Evolutionary conservation across 1,140 invertebrate genomes (phyloP), one percentile per base, ranked within the genome.

Genomic region (Lysiphlebus fabarum): DNA sequence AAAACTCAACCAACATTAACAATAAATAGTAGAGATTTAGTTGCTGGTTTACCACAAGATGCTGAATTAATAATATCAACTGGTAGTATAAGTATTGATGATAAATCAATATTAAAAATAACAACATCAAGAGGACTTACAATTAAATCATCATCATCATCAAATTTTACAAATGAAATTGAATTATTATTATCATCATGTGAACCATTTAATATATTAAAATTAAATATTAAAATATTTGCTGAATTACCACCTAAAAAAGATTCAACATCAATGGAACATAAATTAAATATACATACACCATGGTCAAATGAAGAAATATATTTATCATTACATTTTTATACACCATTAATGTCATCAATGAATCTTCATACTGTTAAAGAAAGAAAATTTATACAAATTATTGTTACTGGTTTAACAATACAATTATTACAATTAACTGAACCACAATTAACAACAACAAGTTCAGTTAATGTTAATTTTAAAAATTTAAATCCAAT

Each of bases 291-390:
- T 14, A 81, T 93, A 55, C 83, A 83, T 53, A 89, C 88, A 76
- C 89, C 90, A 0, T 93, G 90, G 89, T 84, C 83, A 65, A 76
- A 82, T 7, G 85, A 89, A 41, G 84, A 84, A 45, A 26, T 26
- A 2, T 84, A 83, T 55, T 86, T 90, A 48, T 78, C 82, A 1
- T 74, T 96, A 2, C 85, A 88, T 66, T 95, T 96, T 76, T 83
- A 87, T 3, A 86, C 91, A 7, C 92, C 93, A 2, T 86, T 96
- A 68, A 85, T 85, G 64, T 85, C 89, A 1, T 83, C 83, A 7
- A 89, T 91, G 80, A 87, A 89, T 61, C 79, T 96, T 4, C 87
- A 93, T 57, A 94, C 93, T 0, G 90, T 89, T 7, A 86, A 89
- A 61, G 84, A 86, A 17, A 84, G 88, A 65, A 93, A 94, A 78